Conservation (phyloP, 2,113 vertebrate genomes). For the Brachionichthys hirsutus region DNA sequence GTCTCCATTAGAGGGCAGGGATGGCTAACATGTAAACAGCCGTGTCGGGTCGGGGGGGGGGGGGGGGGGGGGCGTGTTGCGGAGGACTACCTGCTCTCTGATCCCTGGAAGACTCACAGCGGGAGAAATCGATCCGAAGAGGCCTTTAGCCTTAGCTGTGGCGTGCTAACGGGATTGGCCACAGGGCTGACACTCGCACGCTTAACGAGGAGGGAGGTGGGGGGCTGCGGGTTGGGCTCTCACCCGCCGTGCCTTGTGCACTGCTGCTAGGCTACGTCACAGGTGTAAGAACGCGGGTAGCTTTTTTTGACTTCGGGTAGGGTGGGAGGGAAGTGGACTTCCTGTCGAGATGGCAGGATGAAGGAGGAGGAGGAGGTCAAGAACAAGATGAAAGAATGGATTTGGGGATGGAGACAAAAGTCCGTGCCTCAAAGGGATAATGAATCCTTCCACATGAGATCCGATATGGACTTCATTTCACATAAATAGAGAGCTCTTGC, state of each 20-base stretch:
- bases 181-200: slow-evolving; percentile 58
- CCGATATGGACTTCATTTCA: slow-evolving; percentile 34
- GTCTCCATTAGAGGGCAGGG: slow-evolving; percentile 60
- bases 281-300: slow-evolving; percentile 58
- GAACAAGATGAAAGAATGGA: slow-evolving; percentile 15
- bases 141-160: slow-evolving; percentile 56
- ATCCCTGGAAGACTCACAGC: slow-evolving; percentile 64
- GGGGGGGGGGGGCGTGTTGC: slow-evolving; percentile 46
- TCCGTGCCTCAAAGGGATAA: neutral
- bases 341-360: slow-evolving; percentile 62
- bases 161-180: slow-evolving; percentile 66
- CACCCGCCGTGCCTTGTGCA: slow-evolving; percentile 55
- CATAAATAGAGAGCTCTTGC: slow-evolving; percentile 31
- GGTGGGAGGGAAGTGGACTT: slow-evolving; percentile 65
- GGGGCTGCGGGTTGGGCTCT: slow-evolving; percentile 15
- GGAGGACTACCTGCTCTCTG: slow-evolving; percentile 56
- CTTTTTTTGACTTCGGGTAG: slow-evolving; percentile 8
- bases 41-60: slow-evolving; percentile 56
- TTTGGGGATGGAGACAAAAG: slow-evolving; percentile 20
- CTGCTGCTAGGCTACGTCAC: slow-evolving; percentile 73
- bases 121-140: slow-evolving; percentile 69
- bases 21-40: slow-evolving; percentile 67
- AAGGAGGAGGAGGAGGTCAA: slow-evolving; percentile 47
- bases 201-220: slow-evolving; percentile 33
- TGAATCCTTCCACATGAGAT: slow-evolving; percentile 14